phyloP scores from a whole-genome alignment of 2,888 invertebrate species.

The Neoscelio sp. region DNA sequence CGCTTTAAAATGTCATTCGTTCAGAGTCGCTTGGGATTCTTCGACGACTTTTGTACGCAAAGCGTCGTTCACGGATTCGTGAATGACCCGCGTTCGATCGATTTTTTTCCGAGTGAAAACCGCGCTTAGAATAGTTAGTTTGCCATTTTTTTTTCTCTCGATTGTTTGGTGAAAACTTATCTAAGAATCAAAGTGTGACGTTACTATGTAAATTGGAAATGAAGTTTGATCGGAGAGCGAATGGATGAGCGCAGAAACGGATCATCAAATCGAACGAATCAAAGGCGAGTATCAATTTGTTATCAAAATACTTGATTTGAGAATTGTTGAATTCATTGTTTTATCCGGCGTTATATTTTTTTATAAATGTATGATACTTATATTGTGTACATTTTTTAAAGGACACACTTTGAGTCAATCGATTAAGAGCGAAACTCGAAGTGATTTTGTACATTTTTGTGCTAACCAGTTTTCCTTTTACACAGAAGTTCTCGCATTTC shows the following conservation, averaged over 20 bases:
- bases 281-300: constrained; percentile 43
- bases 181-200: constrained; percentile 11
- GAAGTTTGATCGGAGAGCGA: constrained; percentile 10
- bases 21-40: background rate
- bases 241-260: no score
- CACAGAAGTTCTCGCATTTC: constrained; percentile 1
- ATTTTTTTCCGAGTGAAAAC: no score
- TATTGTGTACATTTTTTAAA: background rate
- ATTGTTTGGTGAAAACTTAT: no score
- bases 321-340: constrained; percentile 3
- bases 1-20: constrained; percentile 26
- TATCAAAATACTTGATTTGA: background rate
- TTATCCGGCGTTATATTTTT: no score
- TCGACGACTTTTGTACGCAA: constrained; percentile 3
- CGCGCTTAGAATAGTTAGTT: no score
- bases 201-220: constrained; percentile 1
- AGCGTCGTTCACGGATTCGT: no score
- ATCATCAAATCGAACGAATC: constrained; percentile 1
- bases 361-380: no score
- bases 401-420: no score
- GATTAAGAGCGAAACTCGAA: no score
- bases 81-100: no score
- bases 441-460: constrained; percentile 1
- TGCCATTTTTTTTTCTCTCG: no score
- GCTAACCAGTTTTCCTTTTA: constrained; percentile 13